Evolutionary conservation across 2,888 invertebrate genomes (phyloP).

Genomic region (Globia sparganii): DNA sequence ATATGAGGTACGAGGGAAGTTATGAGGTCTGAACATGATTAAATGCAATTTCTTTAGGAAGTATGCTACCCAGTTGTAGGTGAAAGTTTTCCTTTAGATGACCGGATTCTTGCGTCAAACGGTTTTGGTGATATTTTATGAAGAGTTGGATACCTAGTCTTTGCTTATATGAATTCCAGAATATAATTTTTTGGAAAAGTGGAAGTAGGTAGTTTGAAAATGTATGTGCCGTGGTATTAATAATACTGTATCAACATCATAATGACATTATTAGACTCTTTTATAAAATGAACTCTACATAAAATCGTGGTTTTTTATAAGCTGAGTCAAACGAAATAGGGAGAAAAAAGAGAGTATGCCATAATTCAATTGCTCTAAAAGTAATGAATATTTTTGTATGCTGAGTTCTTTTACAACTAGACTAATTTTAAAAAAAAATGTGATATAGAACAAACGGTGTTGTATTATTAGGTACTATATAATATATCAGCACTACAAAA

Average conservation of each 20-base stretch:
- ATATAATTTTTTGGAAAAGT: neutral
- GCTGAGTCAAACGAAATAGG: too few species aligned
- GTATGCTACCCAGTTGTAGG: conserved; percentile 81
- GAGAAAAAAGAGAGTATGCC: too few species aligned
- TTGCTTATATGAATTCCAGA: neutral
- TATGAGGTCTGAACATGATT: conserved; percentile 86
- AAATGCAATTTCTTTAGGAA: conserved; percentile 89
- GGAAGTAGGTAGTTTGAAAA: too few species aligned
- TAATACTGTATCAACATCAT: neutral
- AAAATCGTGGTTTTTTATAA: too few species aligned
- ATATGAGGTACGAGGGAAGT: conserved; percentile 81
- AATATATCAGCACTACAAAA: too few species aligned
- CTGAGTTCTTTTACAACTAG: too few species aligned
- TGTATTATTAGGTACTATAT: too few species aligned
- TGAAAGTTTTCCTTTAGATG: conserved; percentile 83
- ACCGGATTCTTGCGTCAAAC: conserved; percentile 75
- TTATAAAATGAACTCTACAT: neutral
- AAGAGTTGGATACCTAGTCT: conserved; percentile 19
- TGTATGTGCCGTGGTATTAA: too few species aligned
- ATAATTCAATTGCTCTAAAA: too few species aligned
- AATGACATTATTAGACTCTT: neutral
- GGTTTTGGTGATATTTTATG: conserved; percentile 72
- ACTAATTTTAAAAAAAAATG: too few species aligned
- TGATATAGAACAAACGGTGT: too few species aligned
- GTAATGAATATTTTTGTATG: too few species aligned